Conservation (phyloP, 2,888 invertebrate genomes). For the Polyploca ridens region DNA sequence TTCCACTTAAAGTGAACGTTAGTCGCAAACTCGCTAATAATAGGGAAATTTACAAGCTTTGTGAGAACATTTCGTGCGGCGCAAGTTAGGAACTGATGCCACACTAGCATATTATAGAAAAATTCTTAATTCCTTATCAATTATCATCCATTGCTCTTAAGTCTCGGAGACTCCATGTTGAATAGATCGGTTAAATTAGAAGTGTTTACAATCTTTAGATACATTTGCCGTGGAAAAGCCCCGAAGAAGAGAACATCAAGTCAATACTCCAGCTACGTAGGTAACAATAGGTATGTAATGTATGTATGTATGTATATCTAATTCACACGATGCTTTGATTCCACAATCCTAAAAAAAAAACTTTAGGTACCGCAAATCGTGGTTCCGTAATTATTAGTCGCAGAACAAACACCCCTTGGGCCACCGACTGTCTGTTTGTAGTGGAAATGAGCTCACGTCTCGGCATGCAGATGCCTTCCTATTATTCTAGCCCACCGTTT, state of each 20-base stretch:
- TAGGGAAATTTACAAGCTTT: slow-evolving; percentile 39
- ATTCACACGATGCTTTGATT: too few species aligned
- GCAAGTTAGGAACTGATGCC: slow-evolving; percentile 12
- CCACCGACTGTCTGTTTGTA: slow-evolving; percentile 9
- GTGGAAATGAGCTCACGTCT: slow-evolving; percentile 34
- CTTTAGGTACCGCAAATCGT: not conserved
- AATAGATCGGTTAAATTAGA: too few species aligned
- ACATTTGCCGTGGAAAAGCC: too few species aligned
- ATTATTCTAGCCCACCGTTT: slow-evolving; percentile 21
- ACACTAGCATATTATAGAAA: not conserved
- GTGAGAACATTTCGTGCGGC: slow-evolving; percentile 27
- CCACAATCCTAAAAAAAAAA: too few species aligned
- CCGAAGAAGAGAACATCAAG: too few species aligned
- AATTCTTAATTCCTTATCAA: too few species aligned
- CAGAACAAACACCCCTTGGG: not conserved
- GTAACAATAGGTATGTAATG: too few species aligned
- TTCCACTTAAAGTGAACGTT: slow-evolving; percentile 31
- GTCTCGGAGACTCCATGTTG: too few species aligned
- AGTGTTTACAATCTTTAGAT: too few species aligned
- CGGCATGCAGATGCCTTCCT: slow-evolving; percentile 33
- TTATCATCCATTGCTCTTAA: too few species aligned
- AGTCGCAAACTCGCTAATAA: slow-evolving; percentile 42
- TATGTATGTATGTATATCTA: too few species aligned
- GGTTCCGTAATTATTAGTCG: not conserved
- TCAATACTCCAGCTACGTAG: too few species aligned